Percentiles rank a stretch among this genome's conserved stretches.
Conservation (phyloP, 2,113 vertebrate species). For the Podarcis cretensis region DNA sequence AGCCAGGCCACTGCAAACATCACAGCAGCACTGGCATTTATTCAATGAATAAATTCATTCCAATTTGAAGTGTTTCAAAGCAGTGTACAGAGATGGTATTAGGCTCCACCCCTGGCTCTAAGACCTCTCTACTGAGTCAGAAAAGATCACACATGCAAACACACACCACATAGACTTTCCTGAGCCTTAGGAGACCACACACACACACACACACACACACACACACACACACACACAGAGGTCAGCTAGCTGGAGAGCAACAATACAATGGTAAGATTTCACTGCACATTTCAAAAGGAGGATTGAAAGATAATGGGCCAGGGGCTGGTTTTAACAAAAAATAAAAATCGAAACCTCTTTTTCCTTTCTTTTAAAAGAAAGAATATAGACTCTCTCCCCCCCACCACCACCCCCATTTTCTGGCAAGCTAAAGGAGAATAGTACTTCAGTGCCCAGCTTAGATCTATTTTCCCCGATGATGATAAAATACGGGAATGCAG, state of each 20-base stretch:
- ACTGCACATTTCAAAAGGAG: not conserved
- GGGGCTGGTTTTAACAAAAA: not conserved
- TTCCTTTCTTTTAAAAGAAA: too few species aligned
- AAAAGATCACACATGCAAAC: too few species aligned
- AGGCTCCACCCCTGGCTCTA: not conserved
- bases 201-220: too few species aligned
- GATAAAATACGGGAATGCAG: not conserved
- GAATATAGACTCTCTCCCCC: too few species aligned
- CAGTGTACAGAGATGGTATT: not conserved
- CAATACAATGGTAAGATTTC: not conserved
- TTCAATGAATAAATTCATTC: too few species aligned
- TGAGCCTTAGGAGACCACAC: not conserved
- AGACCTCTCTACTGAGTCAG: not conserved
- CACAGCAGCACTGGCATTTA: too few species aligned
- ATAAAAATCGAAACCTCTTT: not conserved
- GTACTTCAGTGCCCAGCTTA: slow-evolving; percentile 18
- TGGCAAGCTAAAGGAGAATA: not conserved
- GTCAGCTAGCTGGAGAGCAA: not conserved
- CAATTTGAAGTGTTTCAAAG: too few species aligned
- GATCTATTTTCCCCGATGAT: not conserved
- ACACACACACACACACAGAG: not conserved
- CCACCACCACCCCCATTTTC: too few species aligned
- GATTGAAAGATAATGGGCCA: not conserved
- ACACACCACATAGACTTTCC: too few species aligned
- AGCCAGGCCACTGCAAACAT: too few species aligned